Evolutionary conservation across 2,797 vertebrate genomes (phyloP), one percentile per base, ranked within the genome.

Genomic region (Nasua narica): DNA sequence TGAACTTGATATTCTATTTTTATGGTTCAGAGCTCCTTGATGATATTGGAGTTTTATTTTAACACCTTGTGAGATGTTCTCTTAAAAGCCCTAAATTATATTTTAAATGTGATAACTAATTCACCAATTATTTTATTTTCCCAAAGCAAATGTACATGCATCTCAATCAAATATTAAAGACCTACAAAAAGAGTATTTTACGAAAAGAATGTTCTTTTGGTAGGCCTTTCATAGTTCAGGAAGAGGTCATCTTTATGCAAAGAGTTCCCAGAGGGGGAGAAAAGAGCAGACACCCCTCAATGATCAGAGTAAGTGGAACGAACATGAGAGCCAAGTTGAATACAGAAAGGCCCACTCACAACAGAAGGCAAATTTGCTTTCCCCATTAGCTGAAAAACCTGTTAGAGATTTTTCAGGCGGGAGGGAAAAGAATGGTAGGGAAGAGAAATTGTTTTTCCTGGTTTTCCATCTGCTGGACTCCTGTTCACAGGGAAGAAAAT

Each of bases 381-480:
- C 77, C 35, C 84, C 83, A 95, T 90, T 90, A 91, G 86, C 74
- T 87, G 62, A 85, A 95, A 69, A 96, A 92, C 52, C 94, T 48
- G 8, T 85, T 83, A 85, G 79, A 92, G 58, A 95, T 81, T 94
- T 90, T 92, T 90, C 87, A 95, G 82, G 96, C 69, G 58, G 91
- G 70, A 96, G 87, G 58, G 65, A 87, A 72, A 91, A 91, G 76
- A 91, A 87, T 11, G 58, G 29, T 52, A 86, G 50, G 37, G 67
- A 95, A 69, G 89, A 69, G 40, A 94, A 94, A 86, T 91, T 32
- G 65, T 58, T 94, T 90, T 83, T 87, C 85, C 92, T 77, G 54
- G 48, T 95, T 97, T 97, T 93, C 62, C 67, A 96, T 95, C 82
- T 96, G 69, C 62, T 0, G 0, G 82, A 88, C 84, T 96, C 43